Conservation (phyloP, 1,140 invertebrate species). For the Ptiloglossa arizonensis region DNA sequence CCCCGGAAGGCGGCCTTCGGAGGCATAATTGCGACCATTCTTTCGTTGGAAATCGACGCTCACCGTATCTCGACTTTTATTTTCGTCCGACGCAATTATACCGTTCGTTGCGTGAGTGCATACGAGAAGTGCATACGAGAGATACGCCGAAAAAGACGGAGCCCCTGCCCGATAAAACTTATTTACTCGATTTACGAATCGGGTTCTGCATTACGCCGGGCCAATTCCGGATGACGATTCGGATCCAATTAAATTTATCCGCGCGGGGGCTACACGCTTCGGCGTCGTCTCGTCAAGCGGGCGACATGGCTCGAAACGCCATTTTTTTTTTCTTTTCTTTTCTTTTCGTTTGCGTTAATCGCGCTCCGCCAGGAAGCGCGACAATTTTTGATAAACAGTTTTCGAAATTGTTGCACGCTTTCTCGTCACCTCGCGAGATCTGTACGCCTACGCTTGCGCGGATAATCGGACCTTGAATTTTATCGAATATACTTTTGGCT, state of each 20-base stretch:
- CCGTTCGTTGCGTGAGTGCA: slow-evolving; percentile 1
- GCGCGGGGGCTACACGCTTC: background rate
- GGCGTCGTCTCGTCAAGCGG: no score
- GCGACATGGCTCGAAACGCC: no score
- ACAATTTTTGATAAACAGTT: no score
- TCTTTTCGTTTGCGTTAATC: no score
- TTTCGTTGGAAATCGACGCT: background rate
- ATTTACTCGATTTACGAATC: slow-evolving; percentile 1
- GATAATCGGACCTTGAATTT: no score
- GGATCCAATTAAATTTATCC: background rate
- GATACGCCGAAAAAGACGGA: slow-evolving; percentile 15
- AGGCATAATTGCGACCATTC: slow-evolving; percentile 6
- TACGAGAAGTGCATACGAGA: slow-evolving; percentile 2
- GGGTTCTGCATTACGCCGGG: background rate
- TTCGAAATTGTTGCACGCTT: no score
- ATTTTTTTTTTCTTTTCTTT: no score
- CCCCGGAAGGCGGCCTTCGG: slow-evolving; percentile 37
- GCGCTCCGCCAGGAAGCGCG: no score
- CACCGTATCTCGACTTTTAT: background rate
- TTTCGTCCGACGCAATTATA: slow-evolving; percentile 5
- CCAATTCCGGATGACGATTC: background rate
- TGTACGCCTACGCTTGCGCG: no score
- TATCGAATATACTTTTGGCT: no score
- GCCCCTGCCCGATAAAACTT: slow-evolving; percentile 4
- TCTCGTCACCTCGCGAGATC: no score